Base-by-base conservation (phyloP, 2,888 invertebrate species). In the Macaria liturata region DNA sequence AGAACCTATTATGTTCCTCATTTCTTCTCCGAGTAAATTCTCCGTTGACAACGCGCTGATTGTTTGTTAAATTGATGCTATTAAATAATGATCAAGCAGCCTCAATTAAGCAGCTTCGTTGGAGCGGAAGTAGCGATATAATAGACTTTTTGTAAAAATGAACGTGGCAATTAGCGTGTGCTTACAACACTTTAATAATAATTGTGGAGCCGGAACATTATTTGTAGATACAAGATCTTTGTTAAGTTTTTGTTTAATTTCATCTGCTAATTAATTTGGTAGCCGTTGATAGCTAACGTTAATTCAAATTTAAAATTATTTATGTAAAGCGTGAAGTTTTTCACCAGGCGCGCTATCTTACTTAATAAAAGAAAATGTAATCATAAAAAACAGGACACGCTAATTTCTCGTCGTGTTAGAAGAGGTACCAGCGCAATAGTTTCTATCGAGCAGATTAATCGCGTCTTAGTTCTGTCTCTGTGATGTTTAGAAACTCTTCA, bases 21-120 rank as follows among this genome's bases (percentile, higher is more conserved):
- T 72, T 78, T 75, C 64, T 72, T 72, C 68, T 61, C 64, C 62
- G 55, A 58, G 61, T 48, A 46, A 59, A 68, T 68, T 69, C 67
- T 60, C 54, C 58, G 66, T 65, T 66, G 50, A 45, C 37, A 20
- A 43, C 37, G 37, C 32, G 54, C 46, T 54, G 51, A 65, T 60
- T 63, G 60, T 65, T 51, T 58, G 51, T 42, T 66, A 54, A 62
- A 57, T 40, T 7, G 51, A 46, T 31, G 57, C 49, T 49, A 56
- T 60, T 57, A 54, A 60, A 59, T 39, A 51, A 45, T 55, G 56
- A 49, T 62, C 44, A 58, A 57, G 32, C 49, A 45, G 57, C 45
- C 49, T 58, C 58, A 60, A 67, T 67, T 62, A 59, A 59, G 53
- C 61, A 57, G 56, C 54, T 59, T 56, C 43, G 66, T 67, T 47